phyloP scores from a whole-genome alignment of 2,888 invertebrate genomes.

The Ormia ochracea region DNA sequence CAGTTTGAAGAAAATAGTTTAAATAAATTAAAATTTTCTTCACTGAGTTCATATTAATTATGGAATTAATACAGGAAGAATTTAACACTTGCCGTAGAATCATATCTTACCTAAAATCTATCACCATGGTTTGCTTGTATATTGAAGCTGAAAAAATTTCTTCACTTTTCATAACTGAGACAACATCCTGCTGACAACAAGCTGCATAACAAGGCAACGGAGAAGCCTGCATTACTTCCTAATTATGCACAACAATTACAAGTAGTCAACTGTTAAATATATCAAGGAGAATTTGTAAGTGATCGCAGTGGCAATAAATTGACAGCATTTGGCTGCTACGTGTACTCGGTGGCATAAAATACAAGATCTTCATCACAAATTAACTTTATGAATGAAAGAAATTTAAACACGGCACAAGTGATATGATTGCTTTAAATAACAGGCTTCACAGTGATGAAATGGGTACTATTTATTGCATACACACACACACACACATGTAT shows the following conservation, averaged over 20 bases:
- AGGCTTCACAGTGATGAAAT: conserved; percentile 13
- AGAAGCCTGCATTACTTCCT: conserved; percentile 23
- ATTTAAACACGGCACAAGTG: conserved; percentile 58
- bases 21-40: no score
- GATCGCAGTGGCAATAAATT: conserved; percentile 8
- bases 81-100: conserved; percentile 45
- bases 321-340: not conserved
- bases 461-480: not conserved
- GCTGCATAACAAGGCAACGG: not conserved
- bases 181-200: not conserved
- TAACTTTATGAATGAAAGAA: conserved; percentile 58
- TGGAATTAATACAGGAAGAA: no score
- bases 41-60: no score
- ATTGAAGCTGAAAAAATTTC: conserved; percentile 7
- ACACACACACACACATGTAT: no score
- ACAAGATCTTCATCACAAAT: conserved; percentile 52
- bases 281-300: conserved; percentile 27
- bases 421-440: conserved; percentile 23
- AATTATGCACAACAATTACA: conserved; percentile 57
- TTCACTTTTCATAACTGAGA: conserved; percentile 3
- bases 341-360: conserved; percentile 34
- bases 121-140: conserved; percentile 54
- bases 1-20: no score
- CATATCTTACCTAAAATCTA: conserved; percentile 55
- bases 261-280: conserved; percentile 42